A percentile compares a stretch with the other conserved stretches of the same genome.
Conservation (phyloP, 2,797 vertebrate genomes). For the Catharus ustulatus region DNA sequence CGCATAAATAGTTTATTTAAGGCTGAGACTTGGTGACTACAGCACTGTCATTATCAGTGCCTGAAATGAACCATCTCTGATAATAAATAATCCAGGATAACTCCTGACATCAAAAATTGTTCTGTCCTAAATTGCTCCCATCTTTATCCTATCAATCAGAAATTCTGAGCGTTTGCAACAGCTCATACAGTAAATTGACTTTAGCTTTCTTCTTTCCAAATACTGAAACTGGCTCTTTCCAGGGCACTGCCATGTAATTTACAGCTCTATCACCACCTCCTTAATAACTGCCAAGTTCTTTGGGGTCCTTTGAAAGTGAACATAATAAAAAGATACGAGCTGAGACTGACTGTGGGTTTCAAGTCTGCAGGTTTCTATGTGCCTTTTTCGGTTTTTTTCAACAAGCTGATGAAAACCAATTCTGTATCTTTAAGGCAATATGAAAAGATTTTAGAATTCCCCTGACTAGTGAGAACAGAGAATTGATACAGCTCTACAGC, state of each 20-base stretch:
- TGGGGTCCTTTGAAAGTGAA: slow-evolving; percentile 54
- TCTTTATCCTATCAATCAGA: slow-evolving; percentile 8
- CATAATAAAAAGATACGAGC: slow-evolving; percentile 52
- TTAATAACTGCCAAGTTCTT: slow-evolving; percentile 51
- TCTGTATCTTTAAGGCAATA: not conserved
- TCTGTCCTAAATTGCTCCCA: slow-evolving; percentile 17
- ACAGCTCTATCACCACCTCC: slow-evolving; percentile 30
- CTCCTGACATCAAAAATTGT: slow-evolving; percentile 5
- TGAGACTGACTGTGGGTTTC: slow-evolving; percentile 37
- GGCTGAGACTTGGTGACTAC: slow-evolving; percentile 14
- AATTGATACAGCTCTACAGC: not conserved
- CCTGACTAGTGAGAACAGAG: not conserved
- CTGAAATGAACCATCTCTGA: not conserved
- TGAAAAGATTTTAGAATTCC: not conserved
- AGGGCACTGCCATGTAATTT: slow-evolving; percentile 32
- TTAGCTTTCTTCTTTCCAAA: slow-evolving; percentile 10
- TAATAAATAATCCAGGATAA: slow-evolving; percentile 50
- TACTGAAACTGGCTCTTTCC: slow-evolving; percentile 1
- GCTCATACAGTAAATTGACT: slow-evolving; percentile 1
- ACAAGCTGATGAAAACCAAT: slow-evolving; percentile 29
- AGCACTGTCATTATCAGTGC: slow-evolving; percentile 23
- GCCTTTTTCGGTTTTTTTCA: not conserved
- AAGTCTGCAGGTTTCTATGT: not conserved
- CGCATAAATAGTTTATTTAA: slow-evolving; percentile 46
- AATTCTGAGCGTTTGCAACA: slow-evolving; percentile 22